A percentile compares a stretch with the other conserved stretches of the same genome.
Conservation (phyloP, 2,888 invertebrate species). For the Mesoligia furuncula region DNA sequence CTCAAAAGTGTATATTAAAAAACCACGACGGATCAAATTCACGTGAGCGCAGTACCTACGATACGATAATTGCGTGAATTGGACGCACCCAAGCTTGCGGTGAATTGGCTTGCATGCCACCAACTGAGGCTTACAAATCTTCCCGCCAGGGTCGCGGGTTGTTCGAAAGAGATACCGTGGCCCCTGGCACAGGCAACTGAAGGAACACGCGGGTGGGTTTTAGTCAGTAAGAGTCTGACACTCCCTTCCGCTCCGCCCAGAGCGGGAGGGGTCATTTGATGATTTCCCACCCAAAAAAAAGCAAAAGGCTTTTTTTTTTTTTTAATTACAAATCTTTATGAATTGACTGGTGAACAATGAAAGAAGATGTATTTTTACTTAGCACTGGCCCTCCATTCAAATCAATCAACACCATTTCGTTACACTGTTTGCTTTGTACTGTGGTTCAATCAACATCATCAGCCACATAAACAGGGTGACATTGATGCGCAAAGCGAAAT, state of each 20-base stretch:
- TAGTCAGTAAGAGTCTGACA: no score
- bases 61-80: slow-evolving; percentile 37
- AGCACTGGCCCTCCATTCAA: no score
- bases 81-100: background rate
- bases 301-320: no score
- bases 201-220: no score
- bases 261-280: no score
- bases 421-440: background rate
- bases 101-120: slow-evolving; percentile 10
- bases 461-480: background rate
- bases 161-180: no score
- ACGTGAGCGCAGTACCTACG: slow-evolving; percentile 28
- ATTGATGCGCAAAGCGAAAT: no score
- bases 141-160: no score
- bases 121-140: background rate
- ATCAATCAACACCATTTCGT: no score
- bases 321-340: slow-evolving; percentile 3
- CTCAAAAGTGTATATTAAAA: slow-evolving; percentile 24
- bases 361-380: background rate
- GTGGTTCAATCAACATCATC: background rate
- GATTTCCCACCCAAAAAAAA: no score
- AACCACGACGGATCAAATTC: slow-evolving; percentile 21
- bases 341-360: background rate
- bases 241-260: no score
- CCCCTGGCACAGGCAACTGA: no score